Evolutionary conservation across 2,888 invertebrate genomes (phyloP).

Genomic region (Lottia gigantea): DNA sequence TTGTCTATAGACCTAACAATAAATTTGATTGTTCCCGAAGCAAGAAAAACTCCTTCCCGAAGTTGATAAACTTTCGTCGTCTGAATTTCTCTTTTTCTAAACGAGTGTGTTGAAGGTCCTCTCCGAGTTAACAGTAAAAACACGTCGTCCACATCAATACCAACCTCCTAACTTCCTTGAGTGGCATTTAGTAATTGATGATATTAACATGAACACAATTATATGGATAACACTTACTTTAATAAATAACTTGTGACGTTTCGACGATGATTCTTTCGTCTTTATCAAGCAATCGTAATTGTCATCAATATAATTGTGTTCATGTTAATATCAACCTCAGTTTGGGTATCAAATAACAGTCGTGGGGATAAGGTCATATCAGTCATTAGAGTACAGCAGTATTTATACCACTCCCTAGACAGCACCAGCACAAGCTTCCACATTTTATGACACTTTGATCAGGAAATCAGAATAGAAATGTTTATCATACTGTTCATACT

Average conservation of each 20-base stretch:
- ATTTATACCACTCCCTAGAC: not conserved
- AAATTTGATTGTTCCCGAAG: no score
- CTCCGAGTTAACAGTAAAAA: slow-evolving; percentile 1
- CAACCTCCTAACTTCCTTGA: no score
- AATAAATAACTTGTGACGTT: no score
- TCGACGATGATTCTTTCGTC: no score
- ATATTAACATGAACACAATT: no score
- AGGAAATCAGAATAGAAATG: not conserved
- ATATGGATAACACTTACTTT: no score
- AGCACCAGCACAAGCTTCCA: not conserved
- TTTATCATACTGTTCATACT: no score
- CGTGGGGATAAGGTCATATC: not conserved
- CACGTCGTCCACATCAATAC: not conserved
- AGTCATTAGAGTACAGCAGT: slow-evolving; percentile 5
- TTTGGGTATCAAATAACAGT: not conserved
- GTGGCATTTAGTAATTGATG: no score
- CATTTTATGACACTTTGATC: not conserved
- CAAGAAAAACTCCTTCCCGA: no score
- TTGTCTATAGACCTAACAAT: no score
- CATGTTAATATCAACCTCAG: not conserved
- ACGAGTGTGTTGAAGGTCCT: not conserved
- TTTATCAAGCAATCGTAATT: no score
- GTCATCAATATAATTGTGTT: no score
- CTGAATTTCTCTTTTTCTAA: not conserved
- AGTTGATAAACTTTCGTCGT: not conserved